Evolutionary conservation across 2,888 invertebrate species (phyloP).

Genomic region (Crossocerus cetratus): DNA sequence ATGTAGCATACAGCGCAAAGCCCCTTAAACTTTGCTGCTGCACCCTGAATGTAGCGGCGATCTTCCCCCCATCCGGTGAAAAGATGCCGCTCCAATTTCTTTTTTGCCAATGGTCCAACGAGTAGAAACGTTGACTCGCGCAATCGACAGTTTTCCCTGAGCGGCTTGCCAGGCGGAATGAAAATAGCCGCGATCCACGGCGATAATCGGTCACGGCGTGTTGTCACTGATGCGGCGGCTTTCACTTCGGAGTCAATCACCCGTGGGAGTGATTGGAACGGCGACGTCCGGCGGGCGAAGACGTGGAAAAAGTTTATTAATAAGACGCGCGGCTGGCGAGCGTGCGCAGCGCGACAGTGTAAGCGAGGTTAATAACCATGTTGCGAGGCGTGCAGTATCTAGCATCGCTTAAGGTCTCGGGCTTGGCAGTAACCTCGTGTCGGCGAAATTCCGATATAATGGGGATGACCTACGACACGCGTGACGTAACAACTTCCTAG

Average conservation of each 20-base stretch:
- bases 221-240: slow-evolving; percentile 8
- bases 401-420: slow-evolving; percentile 54
- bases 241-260: not conserved
- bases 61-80: no score
- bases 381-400: slow-evolving; percentile 57
- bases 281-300: not conserved
- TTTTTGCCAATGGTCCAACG: no score
- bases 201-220: slow-evolving; percentile 5
- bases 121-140: no score
- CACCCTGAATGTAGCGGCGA: no score
- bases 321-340: slow-evolving; percentile 46
- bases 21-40: no score
- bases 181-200: slow-evolving; percentile 18
- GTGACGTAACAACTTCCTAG: slow-evolving; percentile 74
- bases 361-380: slow-evolving; percentile 69
- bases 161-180: no score
- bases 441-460: slow-evolving; percentile 73
- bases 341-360: slow-evolving; percentile 55
- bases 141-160: no score
- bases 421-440: slow-evolving; percentile 54
- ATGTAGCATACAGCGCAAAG: no score
- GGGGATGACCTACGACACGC: slow-evolving; percentile 71
- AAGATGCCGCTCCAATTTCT: no score
- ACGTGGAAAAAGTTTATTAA: slow-evolving; percentile 40
- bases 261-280: slow-evolving; percentile 18